These are phyloP conservation scores for Torymus auratus DNA, from an alignment of 2,888 invertebrate genomes.

Conservation along the genomic window DNA sequence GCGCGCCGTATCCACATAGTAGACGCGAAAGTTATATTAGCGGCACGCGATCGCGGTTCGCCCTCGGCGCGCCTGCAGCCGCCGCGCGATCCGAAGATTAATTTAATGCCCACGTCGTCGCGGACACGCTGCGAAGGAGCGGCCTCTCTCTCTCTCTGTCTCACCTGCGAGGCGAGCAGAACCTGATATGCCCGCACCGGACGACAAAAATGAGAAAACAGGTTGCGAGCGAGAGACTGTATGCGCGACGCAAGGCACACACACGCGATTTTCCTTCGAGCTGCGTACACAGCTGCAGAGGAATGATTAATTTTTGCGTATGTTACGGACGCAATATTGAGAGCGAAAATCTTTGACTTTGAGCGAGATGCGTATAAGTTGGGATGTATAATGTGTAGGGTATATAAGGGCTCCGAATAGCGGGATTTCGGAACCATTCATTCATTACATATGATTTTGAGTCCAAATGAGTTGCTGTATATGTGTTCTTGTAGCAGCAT, in stretches of 20 bases:
- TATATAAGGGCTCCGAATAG: too few species aligned
- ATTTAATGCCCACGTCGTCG: constrained; percentile 51
- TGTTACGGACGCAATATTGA: background rate
- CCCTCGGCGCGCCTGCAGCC: constrained; percentile 23
- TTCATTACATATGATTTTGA: too few species aligned
- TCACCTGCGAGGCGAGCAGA: constrained; percentile 69
- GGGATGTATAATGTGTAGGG: too few species aligned
- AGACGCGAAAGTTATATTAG: background rate
- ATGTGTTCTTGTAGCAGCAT: too few species aligned
- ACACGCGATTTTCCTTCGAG: too few species aligned
- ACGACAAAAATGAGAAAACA: constrained; percentile 74
- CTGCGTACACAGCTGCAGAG: too few species aligned
- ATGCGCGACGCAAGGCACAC: background rate
- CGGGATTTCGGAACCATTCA: too few species aligned
- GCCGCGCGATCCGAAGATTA: constrained; percentile 40
- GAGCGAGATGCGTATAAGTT: too few species aligned
- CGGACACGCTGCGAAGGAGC: constrained; percentile 52
- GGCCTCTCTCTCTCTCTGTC: constrained; percentile 37
- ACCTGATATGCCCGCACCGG: constrained; percentile 69
- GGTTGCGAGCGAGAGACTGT: constrained; percentile 64
- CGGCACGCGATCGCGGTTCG: constrained; percentile 29
- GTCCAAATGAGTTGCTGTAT: too few species aligned
- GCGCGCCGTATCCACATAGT: background rate
- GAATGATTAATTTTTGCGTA: background rate
- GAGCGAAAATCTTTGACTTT: too few species aligned